Evolutionary conservation across 2,888 invertebrate species (phyloP).

Genomic region (Micoletzkya japonica): DNA sequence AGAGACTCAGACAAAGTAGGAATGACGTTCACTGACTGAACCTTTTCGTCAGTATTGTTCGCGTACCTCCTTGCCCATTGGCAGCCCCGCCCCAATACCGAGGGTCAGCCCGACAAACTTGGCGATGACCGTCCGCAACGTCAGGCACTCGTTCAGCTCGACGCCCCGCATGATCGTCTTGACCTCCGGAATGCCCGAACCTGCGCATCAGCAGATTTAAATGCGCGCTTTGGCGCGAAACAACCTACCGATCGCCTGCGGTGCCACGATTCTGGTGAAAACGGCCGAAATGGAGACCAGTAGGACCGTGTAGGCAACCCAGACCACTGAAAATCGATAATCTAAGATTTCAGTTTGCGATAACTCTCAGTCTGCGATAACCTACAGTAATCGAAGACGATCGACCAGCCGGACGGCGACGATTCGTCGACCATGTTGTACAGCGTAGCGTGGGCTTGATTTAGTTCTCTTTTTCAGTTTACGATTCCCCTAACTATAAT

Average conservation of each 20-base stretch:
- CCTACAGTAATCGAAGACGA: neutral
- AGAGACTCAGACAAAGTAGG: too few relatives aligned
- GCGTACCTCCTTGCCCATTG: slow-evolving; percentile 88
- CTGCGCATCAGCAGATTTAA: too few relatives aligned
- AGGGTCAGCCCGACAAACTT: slow-evolving; percentile 92
- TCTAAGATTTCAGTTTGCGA: neutral
- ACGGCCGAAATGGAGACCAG: slow-evolving; percentile 50
- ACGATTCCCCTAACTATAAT: too few relatives aligned
- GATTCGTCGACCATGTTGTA: too few relatives aligned
- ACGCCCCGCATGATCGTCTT: slow-evolving; percentile 93
- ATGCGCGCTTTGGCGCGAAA: too few relatives aligned
- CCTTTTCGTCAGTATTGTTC: too few relatives aligned
- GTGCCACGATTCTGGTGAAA: slow-evolving; percentile 92
- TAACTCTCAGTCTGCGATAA: neutral
- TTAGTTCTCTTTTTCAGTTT: too few relatives aligned
- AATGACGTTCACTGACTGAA: too few relatives aligned
- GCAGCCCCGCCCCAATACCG: slow-evolving; percentile 91
- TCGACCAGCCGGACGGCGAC: too few relatives aligned
- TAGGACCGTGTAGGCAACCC: slow-evolving; percentile 41
- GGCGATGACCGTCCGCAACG: slow-evolving; percentile 88
- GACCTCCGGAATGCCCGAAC: slow-evolving; percentile 55
- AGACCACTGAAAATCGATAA: slow-evolving; percentile 14
- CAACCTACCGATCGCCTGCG: slow-evolving; percentile 82
- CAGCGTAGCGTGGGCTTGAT: too few relatives aligned
- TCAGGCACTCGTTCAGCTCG: slow-evolving; percentile 93